Evolutionary conservation across 2,888 invertebrate genomes (phyloP), one percentile per base, ranked within the genome.

Genomic region (Peribatodes rhomboidaria): DNA sequence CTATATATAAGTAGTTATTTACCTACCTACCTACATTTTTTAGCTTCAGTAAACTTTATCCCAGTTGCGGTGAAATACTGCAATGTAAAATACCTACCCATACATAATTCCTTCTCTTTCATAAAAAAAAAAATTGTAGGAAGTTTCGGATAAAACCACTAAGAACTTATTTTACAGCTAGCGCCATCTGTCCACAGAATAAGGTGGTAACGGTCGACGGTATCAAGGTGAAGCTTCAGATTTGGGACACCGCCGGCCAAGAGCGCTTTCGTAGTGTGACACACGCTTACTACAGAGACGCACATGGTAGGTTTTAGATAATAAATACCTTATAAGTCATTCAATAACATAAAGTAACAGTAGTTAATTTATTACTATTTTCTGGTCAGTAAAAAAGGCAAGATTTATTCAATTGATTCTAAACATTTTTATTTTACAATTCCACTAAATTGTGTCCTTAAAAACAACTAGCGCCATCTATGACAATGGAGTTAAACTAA

Each of bases 241-340:
- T 98, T 83, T 98, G 98, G 98, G 98, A 98, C 93, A 98, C 98
- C 2, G 98, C 98, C 1, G 98, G 98, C 0, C 98, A 98, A 84
- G 98, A 98, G 89, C 95, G 98, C 80, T 98, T 98, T 87, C 95
- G 98, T 70, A 98, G 98, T 88, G 97, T 98, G 33, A 98, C 98
- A 10, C 98, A 98, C 82, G 98, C 98, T 9, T 98, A 98, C 87
- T 98, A 98, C 90, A 95, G 98, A 82, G 98, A 98, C 85, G 98
- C 98, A 46, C 98, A 98, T 84, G 98, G 98, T 98, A 94, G 93
- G 60, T 35, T 50, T n/a, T 33, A 27, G 3, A 6, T 49, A 22
- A 14, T 41, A 11, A 20, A 20, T 11, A 10, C 16, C 2, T 10
- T 20, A 42, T 13, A 11, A 41, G 3, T 16, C 6, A n/a, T 14